Evolutionary conservation across 1,140 invertebrate species (phyloP), one percentile per base, ranked within the genome.

Genomic region (Diprion similis): DNA sequence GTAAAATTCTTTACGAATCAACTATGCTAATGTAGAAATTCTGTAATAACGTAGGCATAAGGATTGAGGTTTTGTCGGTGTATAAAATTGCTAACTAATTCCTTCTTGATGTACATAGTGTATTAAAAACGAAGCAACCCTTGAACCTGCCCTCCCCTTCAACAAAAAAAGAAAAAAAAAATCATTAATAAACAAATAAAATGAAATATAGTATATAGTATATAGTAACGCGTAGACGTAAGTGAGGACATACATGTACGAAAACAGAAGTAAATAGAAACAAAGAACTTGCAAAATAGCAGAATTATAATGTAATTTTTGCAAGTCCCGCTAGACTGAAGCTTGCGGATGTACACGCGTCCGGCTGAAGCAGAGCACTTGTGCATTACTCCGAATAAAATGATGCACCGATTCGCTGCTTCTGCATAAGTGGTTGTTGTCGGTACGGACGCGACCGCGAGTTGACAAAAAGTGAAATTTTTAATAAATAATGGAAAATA

Each of bases 301-400:
- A 15, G 51, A 59, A 59, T 9, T 15, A 8, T 15, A 59, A 13
- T 59, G 11, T 59, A 59, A 59, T 59, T 37, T 59, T 59, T 10
- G 73, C 71, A 74, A 76, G 71, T 80, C 73, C 71, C 73, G 75
- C 78, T 79, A 80, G 80, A 81, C 80, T 81, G 80, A 81, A 78
- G 76, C 70, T 76, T 68, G 75, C 76, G 71, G 64, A 73, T 70
- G 45, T 70, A 74, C 18, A 46, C 48, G 72, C 3, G 11, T 68
- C 51, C 47, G 24, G 8, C 18, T 19, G 65, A 9, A 59, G n/a
- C 51, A 59, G n/a, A 13, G n/a, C 51, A 59, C 51, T 59, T 59
- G 11, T 59, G n/a, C 51, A 59, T 59, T 13, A 59, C 11, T 59
- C 11, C 51, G n/a, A 17, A 59, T 15, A 8, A 59, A 59, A 59